Evolutionary conservation across 1,140 invertebrate genomes (phyloP).

Genomic region (Zaprionus gabonicus): DNA sequence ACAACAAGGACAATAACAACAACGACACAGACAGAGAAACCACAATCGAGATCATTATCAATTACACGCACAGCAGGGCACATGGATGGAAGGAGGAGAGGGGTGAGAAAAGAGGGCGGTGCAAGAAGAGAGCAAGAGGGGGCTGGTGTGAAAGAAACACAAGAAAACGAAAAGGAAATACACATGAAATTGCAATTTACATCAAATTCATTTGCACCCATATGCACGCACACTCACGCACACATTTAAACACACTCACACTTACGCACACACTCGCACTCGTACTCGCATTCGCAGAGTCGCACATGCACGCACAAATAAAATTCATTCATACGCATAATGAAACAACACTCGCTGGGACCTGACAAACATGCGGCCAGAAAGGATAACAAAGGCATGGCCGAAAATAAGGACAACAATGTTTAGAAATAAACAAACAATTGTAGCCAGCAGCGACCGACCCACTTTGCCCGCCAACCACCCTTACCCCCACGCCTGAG

Average conservation of each 20-base stretch:
- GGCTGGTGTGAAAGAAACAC: conserved; percentile 3
- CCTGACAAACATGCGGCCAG: conserved; percentile 43
- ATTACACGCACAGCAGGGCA: conserved; percentile 80
- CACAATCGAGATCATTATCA: conserved; percentile 82
- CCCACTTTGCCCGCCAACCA: background rate
- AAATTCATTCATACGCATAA: conserved; percentile 82
- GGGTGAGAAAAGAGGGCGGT: background rate
- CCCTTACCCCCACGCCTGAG: conserved; percentile 3
- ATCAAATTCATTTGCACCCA: conserved; percentile 81
- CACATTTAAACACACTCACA: conserved; percentile 9
- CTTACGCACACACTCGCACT: conserved; percentile 31
- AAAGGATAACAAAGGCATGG: conserved; percentile 69
- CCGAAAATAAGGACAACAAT: conserved; percentile 79
- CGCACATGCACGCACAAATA: conserved; percentile 59
- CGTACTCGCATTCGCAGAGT: conserved; percentile 19
- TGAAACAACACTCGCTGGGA: conserved; percentile 65
- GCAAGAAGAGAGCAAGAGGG: background rate
- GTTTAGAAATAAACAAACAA: conserved; percentile 82
- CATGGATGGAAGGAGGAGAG: conserved; percentile 6
- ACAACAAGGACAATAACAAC: conserved; percentile 23
- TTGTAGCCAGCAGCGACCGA: conserved; percentile 49
- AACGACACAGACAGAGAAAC: conserved; percentile 54
- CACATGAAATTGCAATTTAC: conserved; percentile 83
- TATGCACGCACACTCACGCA: conserved; percentile 53
- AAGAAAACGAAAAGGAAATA: conserved; percentile 73